These are phyloP conservation scores for Drosophila monieri DNA, from an alignment of 2,888 invertebrate genomes.

Conservation along the genomic window DNA sequence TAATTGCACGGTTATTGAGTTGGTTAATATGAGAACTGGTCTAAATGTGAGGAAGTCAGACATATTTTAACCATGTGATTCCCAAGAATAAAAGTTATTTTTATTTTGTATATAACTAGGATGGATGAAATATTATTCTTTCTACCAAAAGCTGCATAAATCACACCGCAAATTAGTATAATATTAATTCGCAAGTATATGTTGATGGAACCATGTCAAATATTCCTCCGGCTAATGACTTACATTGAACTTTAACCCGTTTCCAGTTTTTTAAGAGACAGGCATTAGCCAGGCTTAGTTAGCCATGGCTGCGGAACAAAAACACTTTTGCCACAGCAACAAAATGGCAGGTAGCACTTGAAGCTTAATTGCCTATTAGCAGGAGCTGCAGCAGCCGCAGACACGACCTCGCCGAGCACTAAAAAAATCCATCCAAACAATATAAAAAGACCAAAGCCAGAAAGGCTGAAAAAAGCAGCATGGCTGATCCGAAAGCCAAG, in stretches of 20 bases:
- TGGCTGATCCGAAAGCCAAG: conserved; percentile 37
- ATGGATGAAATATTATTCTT: neutral
- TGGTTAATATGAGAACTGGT: neutral
- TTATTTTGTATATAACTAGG: no score
- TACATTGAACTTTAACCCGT: conserved; percentile 60
- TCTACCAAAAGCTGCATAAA: neutral
- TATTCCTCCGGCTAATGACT: conserved; percentile 32
- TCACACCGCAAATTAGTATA: neutral
- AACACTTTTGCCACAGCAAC: conserved; percentile 44
- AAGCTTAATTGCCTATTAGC: conserved; percentile 76
- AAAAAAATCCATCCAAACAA: conserved; percentile 11
- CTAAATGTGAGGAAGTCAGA: neutral
- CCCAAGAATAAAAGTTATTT: neutral
- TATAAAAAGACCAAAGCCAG: conserved; percentile 16
- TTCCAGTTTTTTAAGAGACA: conserved; percentile 27
- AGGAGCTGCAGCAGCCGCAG: conserved; percentile 64
- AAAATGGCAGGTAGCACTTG: conserved; percentile 76
- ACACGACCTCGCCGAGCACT: conserved; percentile 65
- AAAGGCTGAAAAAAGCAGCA: conserved; percentile 39
- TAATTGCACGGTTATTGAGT: conserved; percentile 22
- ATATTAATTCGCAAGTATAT: neutral
- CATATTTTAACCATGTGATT: neutral
- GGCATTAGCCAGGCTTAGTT: conserved; percentile 57
- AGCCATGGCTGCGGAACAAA: conserved; percentile 27
- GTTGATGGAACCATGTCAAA: conserved; percentile 10